A percentile compares a stretch with the other conserved stretches of the same genome.
phyloP scores from a whole-genome alignment of 2,113 vertebrate species.

The Oncorhynchus nerka region DNA sequence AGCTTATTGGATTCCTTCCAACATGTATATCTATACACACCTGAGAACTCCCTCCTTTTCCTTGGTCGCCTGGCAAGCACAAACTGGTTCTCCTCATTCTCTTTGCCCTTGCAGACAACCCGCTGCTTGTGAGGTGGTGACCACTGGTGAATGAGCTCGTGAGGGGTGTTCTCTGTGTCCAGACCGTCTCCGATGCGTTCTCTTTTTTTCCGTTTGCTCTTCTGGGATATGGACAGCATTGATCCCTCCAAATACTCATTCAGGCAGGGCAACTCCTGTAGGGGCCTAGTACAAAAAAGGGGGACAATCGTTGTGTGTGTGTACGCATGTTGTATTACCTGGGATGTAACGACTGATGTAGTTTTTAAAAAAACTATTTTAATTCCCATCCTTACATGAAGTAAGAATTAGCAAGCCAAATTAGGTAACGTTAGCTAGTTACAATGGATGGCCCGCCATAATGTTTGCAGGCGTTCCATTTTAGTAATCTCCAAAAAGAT shows the following conservation, averaged over 20 bases:
- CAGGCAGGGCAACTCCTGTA: slow-evolving; percentile 79
- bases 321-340: background rate
- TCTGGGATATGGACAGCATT: slow-evolving; percentile 41
- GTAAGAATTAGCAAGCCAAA: no score
- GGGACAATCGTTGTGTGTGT: background rate
- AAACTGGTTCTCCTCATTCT: slow-evolving; percentile 74
- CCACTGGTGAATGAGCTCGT: slow-evolving; percentile 73
- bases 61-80: slow-evolving; percentile 76
- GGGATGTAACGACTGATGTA: background rate
- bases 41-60: slow-evolving; percentile 59
- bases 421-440: no score
- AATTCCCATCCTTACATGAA: no score
- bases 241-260: slow-evolving; percentile 69
- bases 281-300: slow-evolving; percentile 58
- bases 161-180: slow-evolving; percentile 79
- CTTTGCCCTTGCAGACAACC: slow-evolving; percentile 65
- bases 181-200: slow-evolving; percentile 55
- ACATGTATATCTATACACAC: background rate
- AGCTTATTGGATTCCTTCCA: slow-evolving; percentile 51
- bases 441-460: background rate
- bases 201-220: slow-evolving; percentile 46
- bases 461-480: slow-evolving; percentile 9
- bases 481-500: background rate
- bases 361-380: no score
- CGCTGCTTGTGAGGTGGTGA: slow-evolving; percentile 74